Base-by-base conservation (phyloP, 1,140 invertebrate species). In the Bombus impatiens region DNA sequence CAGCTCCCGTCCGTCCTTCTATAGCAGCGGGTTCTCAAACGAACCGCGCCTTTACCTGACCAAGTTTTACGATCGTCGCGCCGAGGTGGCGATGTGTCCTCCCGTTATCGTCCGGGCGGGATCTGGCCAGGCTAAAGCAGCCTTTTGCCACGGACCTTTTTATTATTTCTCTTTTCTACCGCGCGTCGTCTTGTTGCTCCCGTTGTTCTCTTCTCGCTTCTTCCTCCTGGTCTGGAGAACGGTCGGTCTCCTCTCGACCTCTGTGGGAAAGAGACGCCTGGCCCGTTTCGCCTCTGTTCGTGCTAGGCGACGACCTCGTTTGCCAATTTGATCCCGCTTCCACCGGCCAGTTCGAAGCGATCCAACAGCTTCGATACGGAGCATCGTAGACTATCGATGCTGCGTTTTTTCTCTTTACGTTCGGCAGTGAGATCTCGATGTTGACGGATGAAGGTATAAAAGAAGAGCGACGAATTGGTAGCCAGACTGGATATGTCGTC, bases 11-110 rank as follows among this genome's bases (percentile, higher is more conserved):
- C 92, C 87, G 81, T 85, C 86, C 81, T 85, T 80, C 85, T 86
- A 65, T 78, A 88, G 79, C 89, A 86, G 86, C 86, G 71, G 75
- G 84, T 89, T 67, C 91, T 93, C 95, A 95, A 95, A 95, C 93
- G 94, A 86, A 90, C 94, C 95, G 94, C 94, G 88, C 86, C 90
- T 93, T 93, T 94, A 94, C 94, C 94, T 95, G 94, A 89, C 90
- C 92, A 93, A 95, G 93, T 95, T 95, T 95, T 95, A 95, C 94
- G 95, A 95, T 95, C 94, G 93, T 94, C 94, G 94, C 92, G 93
- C 82, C 94, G 93, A 95, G 94, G 94, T 95, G 94, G 94, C 94
- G 94, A 95, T 95, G 94, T 94, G 94, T 95, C 93, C 94, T 91
- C 91, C 87, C 92, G 93, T 95, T 95, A 95, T 95, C 94, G 92